Conservation (phyloP, 1,140 invertebrate species). For the Whitmania pigra region DNA sequence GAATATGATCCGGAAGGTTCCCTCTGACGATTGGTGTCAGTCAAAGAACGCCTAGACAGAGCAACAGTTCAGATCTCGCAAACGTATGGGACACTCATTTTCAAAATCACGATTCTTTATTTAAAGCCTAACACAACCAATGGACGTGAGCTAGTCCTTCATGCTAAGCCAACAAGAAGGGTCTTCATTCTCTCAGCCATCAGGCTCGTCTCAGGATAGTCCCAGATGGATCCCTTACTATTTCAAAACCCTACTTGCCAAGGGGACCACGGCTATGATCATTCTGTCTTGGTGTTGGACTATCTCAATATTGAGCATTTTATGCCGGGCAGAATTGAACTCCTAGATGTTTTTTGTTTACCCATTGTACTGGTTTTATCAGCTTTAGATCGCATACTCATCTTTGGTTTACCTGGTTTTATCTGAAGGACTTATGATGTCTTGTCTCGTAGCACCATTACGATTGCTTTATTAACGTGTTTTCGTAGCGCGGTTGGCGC, state of each 20-base stretch:
- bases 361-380: too few species aligned
- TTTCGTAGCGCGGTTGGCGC: too few species aligned
- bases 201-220: constrained; percentile 52
- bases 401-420: too few species aligned
- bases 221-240: constrained; percentile 80
- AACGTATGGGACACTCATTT: neutral
- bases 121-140: constrained; percentile 37
- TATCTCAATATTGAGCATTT: too few species aligned
- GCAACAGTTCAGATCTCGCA: constrained; percentile 28
- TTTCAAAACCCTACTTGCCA: constrained; percentile 90
- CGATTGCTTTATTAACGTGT: too few species aligned
- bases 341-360: too few species aligned
- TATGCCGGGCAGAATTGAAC: too few species aligned
- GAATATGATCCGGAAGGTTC: constrained; percentile 47
- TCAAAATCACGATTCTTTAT: constrained; percentile 18
- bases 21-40: neutral
- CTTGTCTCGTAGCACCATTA: too few species aligned
- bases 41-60: constrained; percentile 34
- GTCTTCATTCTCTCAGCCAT: constrained; percentile 43
- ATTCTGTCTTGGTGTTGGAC: constrained; percentile 43
- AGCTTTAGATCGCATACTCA: too few species aligned
- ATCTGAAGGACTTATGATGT: too few species aligned
- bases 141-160: constrained; percentile 45
- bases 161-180: constrained; percentile 44
- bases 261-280: constrained; percentile 57